phyloP scores from a whole-genome alignment of 2,888 invertebrate genomes.

The Apotomis betuletana region DNA sequence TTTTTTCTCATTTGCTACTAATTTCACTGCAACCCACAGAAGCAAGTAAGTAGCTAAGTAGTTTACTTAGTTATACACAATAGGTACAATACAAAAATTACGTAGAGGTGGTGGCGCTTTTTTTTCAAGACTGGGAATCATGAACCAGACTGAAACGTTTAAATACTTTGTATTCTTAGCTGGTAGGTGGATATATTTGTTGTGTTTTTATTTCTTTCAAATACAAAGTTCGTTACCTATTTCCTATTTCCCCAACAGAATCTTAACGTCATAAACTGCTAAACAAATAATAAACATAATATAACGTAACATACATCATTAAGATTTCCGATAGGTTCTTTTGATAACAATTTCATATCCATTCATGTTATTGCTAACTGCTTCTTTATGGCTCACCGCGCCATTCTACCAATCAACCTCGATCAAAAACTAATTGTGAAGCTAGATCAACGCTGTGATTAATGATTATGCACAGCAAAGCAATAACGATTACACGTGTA shows the following conservation, averaged over 20 bases:
- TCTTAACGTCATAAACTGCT: not conserved
- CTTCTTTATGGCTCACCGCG: not conserved
- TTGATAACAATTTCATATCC: constrained; percentile 19
- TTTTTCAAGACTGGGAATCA: too few relatives aligned
- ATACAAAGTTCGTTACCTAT: too few relatives aligned
- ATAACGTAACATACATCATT: not conserved
- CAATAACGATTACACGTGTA: constrained; percentile 64
- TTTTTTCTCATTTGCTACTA: too few relatives aligned
- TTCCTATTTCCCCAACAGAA: not conserved
- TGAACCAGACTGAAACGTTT: too few relatives aligned
- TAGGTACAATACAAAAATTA: too few relatives aligned
- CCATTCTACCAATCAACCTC: not conserved
- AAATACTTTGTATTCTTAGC: too few relatives aligned
- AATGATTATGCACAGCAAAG: constrained; percentile 20
- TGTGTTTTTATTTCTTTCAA: too few relatives aligned
- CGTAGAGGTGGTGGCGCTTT: too few relatives aligned
- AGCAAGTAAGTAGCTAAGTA: too few relatives aligned
- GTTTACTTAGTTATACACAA: too few relatives aligned
- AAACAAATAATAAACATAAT: not conserved
- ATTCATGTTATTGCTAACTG: constrained; percentile 12
- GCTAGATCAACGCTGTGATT: constrained; percentile 11
- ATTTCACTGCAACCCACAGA: too few relatives aligned
- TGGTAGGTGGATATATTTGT: too few relatives aligned
- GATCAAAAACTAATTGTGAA: not conserved
- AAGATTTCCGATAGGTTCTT: constrained; percentile 19